Evolutionary conservation across 53 echinoderm and acorn worm genomes (phyloP), one percentile per base, ranked within the genome.

Genomic region (Zoroaster sp.): DNA sequence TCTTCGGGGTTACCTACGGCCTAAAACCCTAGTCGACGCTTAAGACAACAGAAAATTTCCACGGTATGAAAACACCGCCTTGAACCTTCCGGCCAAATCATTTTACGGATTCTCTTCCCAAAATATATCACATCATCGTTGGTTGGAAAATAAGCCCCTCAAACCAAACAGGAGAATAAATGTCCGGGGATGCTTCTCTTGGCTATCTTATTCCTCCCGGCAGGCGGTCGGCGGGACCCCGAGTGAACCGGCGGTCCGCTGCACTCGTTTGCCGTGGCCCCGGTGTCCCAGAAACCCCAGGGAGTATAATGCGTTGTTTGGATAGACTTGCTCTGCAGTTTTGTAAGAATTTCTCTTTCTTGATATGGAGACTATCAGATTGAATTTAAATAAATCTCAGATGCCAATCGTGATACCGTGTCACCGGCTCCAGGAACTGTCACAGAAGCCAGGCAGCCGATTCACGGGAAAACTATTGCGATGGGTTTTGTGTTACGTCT

Each of bases 61-160:
- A 32, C 46, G 51, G 25, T 34, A 28, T 34, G 51, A 76, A 34
- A 46, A 45, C 59, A 79, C 20, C n/a, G 35, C 17, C 23, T 10
- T 34, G 15, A 30, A 68, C 67, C 69, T 68, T 43, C 83, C 15
- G 83, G 83, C 43, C 69, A 83, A 83, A 83, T 83, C 69, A 68
- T 68, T 83, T 68, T 32, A 31, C 83, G 83, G 83, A 68, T 83
- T 83, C 68, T 28, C 83, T 83, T 83, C 42, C 83, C 43, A 68
- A 83, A 83, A 69, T 83, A 68, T 83, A 83, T 83, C 66, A 31
- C 40, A 67, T 55, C 83, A 45, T 51, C 35, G 76, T 39, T 13
- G 73, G 9, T 71, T 73, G 73, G 69, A 83, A 67, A 67, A 66
- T 15, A 43, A 67, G n/a, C 42, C 45, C 83, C 40, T 31, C 5